Conservation (phyloP, 2,113 vertebrate genomes). For the Tympanuchus pallidicinctus region DNA sequence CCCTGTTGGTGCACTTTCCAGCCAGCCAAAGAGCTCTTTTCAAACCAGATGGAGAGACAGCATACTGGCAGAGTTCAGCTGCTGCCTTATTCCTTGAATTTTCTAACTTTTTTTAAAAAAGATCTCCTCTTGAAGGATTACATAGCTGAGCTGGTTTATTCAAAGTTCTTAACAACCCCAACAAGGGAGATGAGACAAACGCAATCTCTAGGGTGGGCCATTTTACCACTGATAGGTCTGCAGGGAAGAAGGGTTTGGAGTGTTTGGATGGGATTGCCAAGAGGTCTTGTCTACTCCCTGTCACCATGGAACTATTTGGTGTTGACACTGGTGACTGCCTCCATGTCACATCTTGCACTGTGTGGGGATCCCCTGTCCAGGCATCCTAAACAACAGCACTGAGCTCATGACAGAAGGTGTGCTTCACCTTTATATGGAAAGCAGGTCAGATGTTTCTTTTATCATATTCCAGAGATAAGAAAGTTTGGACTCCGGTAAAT, state of each 20-base stretch:
- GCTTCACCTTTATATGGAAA: background rate
- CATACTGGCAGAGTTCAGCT: background rate
- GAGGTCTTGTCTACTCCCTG: background rate
- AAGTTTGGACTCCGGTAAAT: background rate
- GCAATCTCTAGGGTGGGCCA: background rate
- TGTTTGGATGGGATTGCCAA: background rate
- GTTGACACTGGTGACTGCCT: background rate
- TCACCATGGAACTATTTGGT: background rate
- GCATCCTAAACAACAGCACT: background rate
- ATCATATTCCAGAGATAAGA: background rate
- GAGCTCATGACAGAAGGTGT: background rate
- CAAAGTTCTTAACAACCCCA: background rate
- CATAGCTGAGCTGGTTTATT: background rate
- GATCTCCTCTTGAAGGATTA: background rate
- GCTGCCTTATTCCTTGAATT: background rate
- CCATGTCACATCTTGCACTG: background rate
- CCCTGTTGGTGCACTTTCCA: background rate
- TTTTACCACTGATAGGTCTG: background rate
- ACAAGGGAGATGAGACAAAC: background rate
- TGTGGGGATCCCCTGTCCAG: background rate
- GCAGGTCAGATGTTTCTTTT: accelerated
- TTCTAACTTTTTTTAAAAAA: background rate
- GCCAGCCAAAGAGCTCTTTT: background rate
- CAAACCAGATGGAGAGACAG: background rate
- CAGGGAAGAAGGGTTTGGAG: background rate